Base-by-base conservation (phyloP, 1,140 invertebrate genomes). In the Drosophila aff. region DNA sequence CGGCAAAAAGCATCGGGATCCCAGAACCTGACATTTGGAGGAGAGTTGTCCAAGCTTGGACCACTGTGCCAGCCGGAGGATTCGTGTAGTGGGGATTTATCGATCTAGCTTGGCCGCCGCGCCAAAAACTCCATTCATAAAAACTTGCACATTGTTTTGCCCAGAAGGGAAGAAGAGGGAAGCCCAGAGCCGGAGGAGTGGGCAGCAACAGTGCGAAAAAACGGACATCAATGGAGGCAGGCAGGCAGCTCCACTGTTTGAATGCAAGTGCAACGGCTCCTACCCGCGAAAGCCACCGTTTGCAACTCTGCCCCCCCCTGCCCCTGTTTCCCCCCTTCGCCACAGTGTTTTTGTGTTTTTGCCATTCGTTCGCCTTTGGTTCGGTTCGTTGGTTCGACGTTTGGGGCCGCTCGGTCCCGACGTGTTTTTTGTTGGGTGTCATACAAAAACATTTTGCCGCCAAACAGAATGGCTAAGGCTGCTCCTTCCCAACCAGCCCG, bases 81-180 rank as follows among this genome's bases (percentile, higher is more conserved):
- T 60, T 53, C 69, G 57, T 80, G 87, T 77, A 80, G 86, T 82
- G 79, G 91, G 82, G 84, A 90, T 92, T 91, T 91, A 91, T 91
- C 90, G 90, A 91, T 91, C 89, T 81, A 90, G 81, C 83, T 40
- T 78, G 89, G 86, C 73, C 91, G 82, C 85, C 91, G 82, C 85
- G 86, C 81, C 82, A 89, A 87, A 81, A 82, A 92, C 72, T 92
- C 91, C 91, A 92, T 92, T 92, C 91, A 92, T 92, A 92, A 92
- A 92, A 92, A 92, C 91, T 72, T 67, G 85, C 76, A 73, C 81
- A 92, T 91, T 92, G 86, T 91, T 91, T 84, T 78, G 74, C 61
- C 52, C 73, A 59, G 68, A 59, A 50, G 41, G 58, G 73, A 62
- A 40, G 72, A 49, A 58, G 53, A 75, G 79, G 60, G 44, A 65